Percentiles rank a stretch among this genome's conserved stretches.
Evolutionary conservation across 2,797 vertebrate species (phyloP).

Genomic region (Aplochiton taeniatus): DNA sequence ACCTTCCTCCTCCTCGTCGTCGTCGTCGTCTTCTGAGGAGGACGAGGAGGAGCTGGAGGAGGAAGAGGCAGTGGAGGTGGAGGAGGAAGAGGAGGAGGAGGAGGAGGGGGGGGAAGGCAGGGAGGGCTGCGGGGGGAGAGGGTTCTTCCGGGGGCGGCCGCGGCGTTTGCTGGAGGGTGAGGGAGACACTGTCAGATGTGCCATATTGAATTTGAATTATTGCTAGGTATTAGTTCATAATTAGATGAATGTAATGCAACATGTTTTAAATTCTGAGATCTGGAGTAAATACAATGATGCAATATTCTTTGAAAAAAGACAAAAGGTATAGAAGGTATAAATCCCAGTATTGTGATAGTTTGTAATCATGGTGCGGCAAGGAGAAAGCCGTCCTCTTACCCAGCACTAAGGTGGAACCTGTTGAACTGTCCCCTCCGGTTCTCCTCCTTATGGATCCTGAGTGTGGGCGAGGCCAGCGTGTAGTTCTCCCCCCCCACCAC

Average conservation of each 20-base stretch:
- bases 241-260: too few relatives aligned
- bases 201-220: neutral
- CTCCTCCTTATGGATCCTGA: slow-evolving; percentile 58
- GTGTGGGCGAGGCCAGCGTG: slow-evolving; percentile 66
- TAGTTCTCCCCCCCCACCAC: slow-evolving; percentile 76
- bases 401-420: slow-evolving; percentile 58
- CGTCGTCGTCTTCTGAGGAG: slow-evolving; percentile 37
- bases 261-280: too few relatives aligned
- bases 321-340: too few relatives aligned
- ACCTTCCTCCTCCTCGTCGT: slow-evolving; percentile 34
- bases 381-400: slow-evolving; percentile 47
- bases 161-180: slow-evolving; percentile 70
- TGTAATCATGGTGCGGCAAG: neutral
- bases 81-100: slow-evolving; percentile 67
- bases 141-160: slow-evolving; percentile 81
- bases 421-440: slow-evolving; percentile 52
- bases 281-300: too few relatives aligned
- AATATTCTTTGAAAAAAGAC: too few relatives aligned
- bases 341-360: too few relatives aligned
- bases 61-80: slow-evolving; percentile 62
- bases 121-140: slow-evolving; percentile 67
- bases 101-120: slow-evolving; percentile 71
- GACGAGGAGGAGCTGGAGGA: slow-evolving; percentile 65
- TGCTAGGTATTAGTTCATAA: too few relatives aligned
- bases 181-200: neutral